phyloP scores from a whole-genome alignment of 2,797 vertebrate genomes.

The Pachyuromys duprasi region DNA sequence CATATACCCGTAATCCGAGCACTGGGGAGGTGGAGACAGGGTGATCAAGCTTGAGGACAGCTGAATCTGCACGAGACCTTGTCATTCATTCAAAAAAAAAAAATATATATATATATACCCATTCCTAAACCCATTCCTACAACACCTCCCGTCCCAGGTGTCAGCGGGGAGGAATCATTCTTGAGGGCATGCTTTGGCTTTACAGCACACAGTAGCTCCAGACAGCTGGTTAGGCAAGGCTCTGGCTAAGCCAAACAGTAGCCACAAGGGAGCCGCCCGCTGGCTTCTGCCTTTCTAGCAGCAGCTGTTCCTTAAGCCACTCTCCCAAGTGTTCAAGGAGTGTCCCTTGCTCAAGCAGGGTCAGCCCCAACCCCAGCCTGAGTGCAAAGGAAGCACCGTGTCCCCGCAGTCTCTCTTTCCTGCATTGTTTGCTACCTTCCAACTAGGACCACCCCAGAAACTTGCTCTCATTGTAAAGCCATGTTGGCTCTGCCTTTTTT shows the following conservation, averaged over 20 bases:
- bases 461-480: background rate
- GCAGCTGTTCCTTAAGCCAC: background rate
- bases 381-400: background rate
- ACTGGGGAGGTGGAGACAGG: background rate
- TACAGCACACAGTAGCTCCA: background rate
- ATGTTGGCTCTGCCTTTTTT: background rate
- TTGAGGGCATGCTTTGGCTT: background rate
- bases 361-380: background rate
- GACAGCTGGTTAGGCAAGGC: background rate
- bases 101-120: too few relatives aligned
- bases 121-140: too few relatives aligned
- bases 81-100: background rate
- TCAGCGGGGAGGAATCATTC: background rate
- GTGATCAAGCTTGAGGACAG: background rate
- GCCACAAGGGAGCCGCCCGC: background rate
- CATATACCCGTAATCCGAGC: background rate
- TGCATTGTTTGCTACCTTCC: background rate
- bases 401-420: background rate
- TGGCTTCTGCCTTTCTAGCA: background rate
- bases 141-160: background rate
- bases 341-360: background rate
- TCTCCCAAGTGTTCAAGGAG: accelerated
- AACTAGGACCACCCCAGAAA: too few relatives aligned
- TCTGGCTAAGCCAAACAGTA: background rate
- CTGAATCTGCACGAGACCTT: background rate